Base-by-base conservation (phyloP, 1,140 invertebrate genomes). In the Carposina sasakii region DNA sequence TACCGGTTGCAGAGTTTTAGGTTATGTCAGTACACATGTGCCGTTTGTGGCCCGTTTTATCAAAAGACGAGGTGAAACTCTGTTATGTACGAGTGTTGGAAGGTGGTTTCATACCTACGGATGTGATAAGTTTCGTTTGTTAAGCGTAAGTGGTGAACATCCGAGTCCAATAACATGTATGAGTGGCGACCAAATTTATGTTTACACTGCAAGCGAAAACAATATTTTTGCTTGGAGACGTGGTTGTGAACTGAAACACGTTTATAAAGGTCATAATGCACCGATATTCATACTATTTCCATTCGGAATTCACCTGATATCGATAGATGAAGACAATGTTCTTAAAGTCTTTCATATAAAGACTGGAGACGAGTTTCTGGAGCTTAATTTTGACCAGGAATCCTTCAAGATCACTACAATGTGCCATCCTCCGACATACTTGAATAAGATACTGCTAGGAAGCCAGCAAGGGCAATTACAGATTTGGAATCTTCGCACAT, bases 371-470 rank as follows among this genome's bases (percentile, higher is more conserved):
- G 64, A 91, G 12, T 86, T 90, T 60, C 61, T 91, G 17, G 91
- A 94, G 59, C 69, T 94, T 0, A 86, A 81, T n/a, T 96, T 97
- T 70, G 87, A 90, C 54, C 85, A 87, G n/a, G 74, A 88, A 0
- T 76, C 77, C 12, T 98, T 98, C 72, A 85, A 90, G 64, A 91
- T 98, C 9, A 91, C 93, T 0, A 86, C 92, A 0, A 54, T 98
- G 1, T 85, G 93, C 37, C 97, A 99, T 88, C 97, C 97, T 1
- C 90, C 88, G 34, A 97, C 97, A 0, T 99, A 99, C 71, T 76
- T 97, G 1, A 98, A 99, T 74, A 99, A 99, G 86, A 89, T 99
- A 37, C 74, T 99, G n/a, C 78, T 99, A 37, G 97, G 93, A 10
- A 97, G 95, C 61, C 87, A 91, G 43, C 94, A 98, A 78, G 98